These are phyloP conservation scores for Darevskia mixta DNA, from an alignment of 2,797 vertebrate species.

Conservation along the genomic window DNA sequence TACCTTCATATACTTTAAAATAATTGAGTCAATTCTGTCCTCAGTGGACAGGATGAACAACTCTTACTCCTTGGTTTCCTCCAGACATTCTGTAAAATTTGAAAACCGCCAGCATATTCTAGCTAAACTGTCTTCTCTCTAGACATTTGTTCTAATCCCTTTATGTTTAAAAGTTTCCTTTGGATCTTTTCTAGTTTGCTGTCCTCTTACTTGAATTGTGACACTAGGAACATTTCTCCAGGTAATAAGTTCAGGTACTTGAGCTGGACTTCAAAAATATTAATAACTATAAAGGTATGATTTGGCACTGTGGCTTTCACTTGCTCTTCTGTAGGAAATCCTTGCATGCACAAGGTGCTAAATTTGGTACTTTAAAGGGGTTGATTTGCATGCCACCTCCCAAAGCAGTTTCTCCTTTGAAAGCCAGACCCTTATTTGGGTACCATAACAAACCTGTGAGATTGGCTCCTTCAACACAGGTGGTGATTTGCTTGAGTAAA, in stretches of 20 bases:
- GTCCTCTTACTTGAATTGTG: not conserved
- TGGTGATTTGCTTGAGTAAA: not conserved
- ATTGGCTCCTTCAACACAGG: not conserved
- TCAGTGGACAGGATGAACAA: too few species aligned
- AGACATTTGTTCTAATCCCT: not conserved
- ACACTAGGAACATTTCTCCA: not conserved
- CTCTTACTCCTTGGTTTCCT: too few species aligned
- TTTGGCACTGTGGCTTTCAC: not conserved
- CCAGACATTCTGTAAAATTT: not conserved
- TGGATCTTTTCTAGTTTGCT: not conserved
- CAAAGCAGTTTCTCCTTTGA: not conserved
- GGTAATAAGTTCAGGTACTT: not conserved
- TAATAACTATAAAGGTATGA: not conserved
- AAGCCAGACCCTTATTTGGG: not conserved
- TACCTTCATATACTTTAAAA: not conserved
- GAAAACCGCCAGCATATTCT: not conserved
- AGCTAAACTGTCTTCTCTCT: not conserved
- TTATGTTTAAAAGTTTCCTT: not conserved
- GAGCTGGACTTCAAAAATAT: not conserved
- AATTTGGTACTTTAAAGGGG: not conserved
- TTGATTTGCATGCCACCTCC: not conserved
- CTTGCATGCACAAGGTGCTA: not conserved
- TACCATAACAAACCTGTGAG: not conserved
- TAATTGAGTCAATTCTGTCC: not conserved
- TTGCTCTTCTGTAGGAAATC: not conserved